Base-by-base conservation (phyloP, 1,140 invertebrate genomes). In the Mylabris phalerata region DNA sequence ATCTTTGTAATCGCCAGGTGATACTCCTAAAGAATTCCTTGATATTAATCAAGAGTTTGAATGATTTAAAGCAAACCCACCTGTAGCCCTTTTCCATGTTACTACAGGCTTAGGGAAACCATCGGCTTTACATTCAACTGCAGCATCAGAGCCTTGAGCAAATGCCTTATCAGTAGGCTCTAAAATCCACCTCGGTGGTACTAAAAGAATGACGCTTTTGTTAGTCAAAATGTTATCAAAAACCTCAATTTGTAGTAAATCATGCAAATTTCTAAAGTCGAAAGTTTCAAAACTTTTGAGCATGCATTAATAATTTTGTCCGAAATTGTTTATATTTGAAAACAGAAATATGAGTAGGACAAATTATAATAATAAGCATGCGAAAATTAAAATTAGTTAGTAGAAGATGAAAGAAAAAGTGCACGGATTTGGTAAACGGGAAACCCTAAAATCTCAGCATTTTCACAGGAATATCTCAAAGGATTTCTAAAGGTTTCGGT, bases 121-220 rank as follows among this genome's bases (percentile, higher is more conserved):
- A 77, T 94, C 90, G 70, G 93, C 92, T 82, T 93, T 93, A 77
- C 94, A 98, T 82, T 96, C 92, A 64, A 96, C 85, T 71, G 90
- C 86, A 56, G 93, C 92, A 75, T 92, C 89, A 64, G 90, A 90
- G 50, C 90, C 90, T 77, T 96, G 89, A 65, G 93, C 92, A 77
- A 96, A 95, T 72, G 90, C 92, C 78, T 95, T 93, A 73, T 97
- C 92, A 67, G 91, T 90, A 13, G 95, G 95, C 76, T 96, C 93
- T 66, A 94, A 81, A 72, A 95, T 94, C 93, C 95, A 98, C 74
- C 92, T 88, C 59, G 95, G 94, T 63, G 94, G 93, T 67, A 98
- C 94, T 97, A 79, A 69, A 78, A 19, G 19, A 74, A 64, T 62
- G 32, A 52, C 9, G 25, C 9, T 50, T 43, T 46, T 45, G 48